Conservation (phyloP, 2,888 invertebrate genomes). For the Malthinus seriepunctatus region DNA sequence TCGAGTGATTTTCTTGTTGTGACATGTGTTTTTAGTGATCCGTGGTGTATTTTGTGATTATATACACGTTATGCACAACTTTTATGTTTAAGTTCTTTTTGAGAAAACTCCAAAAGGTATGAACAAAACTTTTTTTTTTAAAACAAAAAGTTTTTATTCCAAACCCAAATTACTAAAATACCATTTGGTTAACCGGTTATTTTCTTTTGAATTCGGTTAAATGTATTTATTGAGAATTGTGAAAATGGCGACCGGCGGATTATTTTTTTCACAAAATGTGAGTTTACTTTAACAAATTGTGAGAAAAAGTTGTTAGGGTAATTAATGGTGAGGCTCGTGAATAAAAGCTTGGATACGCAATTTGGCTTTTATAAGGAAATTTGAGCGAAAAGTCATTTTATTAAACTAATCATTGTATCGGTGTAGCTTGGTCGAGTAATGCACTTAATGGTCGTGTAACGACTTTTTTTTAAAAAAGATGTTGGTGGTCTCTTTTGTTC, state of each 20-base stretch:
- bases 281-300: too few relatives aligned
- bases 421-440: constrained; percentile 15
- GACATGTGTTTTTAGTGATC: constrained; percentile 21
- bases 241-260: constrained; percentile 31
- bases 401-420: constrained; percentile 10
- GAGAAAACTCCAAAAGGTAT: constrained; percentile 25
- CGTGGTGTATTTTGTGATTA: constrained; percentile 22
- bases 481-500: constrained; percentile 22
- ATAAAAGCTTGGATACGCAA: too few relatives aligned
- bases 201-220: constrained; percentile 6
- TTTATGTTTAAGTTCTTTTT: constrained; percentile 22
- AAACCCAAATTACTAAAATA: background rate
- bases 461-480: constrained; percentile 15
- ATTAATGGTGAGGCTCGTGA: constrained; percentile 8
- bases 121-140: background rate
- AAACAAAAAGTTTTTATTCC: background rate
- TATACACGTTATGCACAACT: constrained; percentile 25
- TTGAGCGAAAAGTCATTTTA: background rate
- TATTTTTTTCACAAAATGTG: too few relatives aligned
- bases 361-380: too few relatives aligned
- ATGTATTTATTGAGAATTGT: constrained; percentile 6
- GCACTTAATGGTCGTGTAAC: constrained; percentile 16
- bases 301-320: too few relatives aligned
- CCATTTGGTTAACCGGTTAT: background rate
- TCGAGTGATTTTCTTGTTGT: constrained; percentile 15